phyloP scores from a whole-genome alignment of 2,888 invertebrate genomes.

The Yponomeuta sedellus region DNA sequence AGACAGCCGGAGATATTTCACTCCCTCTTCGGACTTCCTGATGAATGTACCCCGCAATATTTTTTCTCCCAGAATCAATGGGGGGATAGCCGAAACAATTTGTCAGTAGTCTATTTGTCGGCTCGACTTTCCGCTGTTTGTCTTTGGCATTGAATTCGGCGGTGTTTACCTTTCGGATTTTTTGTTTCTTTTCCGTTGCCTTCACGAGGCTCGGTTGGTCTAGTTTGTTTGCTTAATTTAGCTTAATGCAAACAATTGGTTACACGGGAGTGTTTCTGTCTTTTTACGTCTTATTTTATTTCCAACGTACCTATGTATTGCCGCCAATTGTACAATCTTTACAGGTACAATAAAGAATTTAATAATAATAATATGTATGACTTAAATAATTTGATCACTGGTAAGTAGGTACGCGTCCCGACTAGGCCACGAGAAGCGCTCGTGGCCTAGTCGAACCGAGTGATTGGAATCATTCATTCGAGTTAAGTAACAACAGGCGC shows the following conservation, averaged over 20 bases:
- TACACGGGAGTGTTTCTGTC: not conserved
- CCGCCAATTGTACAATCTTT: too few relatives aligned
- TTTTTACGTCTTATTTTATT: not conserved
- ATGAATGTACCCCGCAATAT: constrained; percentile 51
- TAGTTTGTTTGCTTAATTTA: constrained; percentile 7
- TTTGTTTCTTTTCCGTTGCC: constrained; percentile 5
- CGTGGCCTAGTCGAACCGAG: too few relatives aligned
- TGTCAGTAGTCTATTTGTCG: constrained; percentile 55
- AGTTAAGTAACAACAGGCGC: too few relatives aligned
- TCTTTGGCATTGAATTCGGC: constrained; percentile 13
- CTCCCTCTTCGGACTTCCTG: constrained; percentile 25
- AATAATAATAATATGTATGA: too few relatives aligned
- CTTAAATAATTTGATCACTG: too few relatives aligned
- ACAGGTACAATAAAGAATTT: too few relatives aligned
- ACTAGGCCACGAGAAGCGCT: too few relatives aligned
- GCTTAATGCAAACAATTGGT: not conserved
- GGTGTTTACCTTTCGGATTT: constrained; percentile 9
- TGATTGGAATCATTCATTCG: too few relatives aligned
- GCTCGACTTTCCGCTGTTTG: constrained; percentile 20
- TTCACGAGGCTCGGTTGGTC: not conserved
- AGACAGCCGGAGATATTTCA: constrained; percentile 45
- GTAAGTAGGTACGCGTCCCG: too few relatives aligned
- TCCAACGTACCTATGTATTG: too few relatives aligned
- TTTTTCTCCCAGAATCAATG: constrained; percentile 60
- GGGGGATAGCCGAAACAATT: constrained; percentile 57